Percentiles rank a stretch among this genome's conserved stretches.
Conservation (phyloP, 2,888 invertebrate genomes). For the Willowsia nigromaculata region DNA sequence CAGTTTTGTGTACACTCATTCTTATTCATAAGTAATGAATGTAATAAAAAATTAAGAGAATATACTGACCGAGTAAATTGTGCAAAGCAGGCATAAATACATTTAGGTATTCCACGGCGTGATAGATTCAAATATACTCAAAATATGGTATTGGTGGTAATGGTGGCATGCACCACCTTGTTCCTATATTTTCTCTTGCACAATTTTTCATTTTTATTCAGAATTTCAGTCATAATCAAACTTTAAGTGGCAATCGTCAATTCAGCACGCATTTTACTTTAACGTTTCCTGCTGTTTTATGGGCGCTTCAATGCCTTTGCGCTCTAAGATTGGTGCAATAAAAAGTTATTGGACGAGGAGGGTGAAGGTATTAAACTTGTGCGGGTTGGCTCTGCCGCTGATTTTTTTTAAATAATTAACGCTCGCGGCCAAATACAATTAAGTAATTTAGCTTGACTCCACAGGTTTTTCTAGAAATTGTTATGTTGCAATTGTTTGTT, state of each 20-base stretch:
- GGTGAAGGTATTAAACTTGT: background rate
- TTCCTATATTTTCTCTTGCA: background rate
- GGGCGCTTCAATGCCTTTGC: background rate
- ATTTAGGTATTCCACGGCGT: too few relatives aligned
- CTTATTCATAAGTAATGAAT: background rate
- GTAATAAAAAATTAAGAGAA: background rate
- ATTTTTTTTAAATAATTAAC: conserved; percentile 46
- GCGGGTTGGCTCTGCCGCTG: background rate
- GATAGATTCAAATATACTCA: too few relatives aligned
- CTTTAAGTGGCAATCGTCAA: conserved; percentile 35
- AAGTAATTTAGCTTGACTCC: conserved; percentile 56
- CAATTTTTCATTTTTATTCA: background rate
- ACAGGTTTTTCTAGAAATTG: conserved; percentile 55
- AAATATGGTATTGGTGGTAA: too few relatives aligned
- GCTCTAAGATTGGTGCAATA: background rate
- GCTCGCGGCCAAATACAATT: conserved; percentile 54
- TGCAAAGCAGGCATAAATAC: too few relatives aligned
- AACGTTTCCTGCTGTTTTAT: conserved; percentile 58
- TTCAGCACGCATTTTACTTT: conserved; percentile 43
- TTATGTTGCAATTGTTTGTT: conserved; percentile 31
- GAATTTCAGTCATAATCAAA: background rate
- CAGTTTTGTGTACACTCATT: background rate
- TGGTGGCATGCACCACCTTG: too few relatives aligned
- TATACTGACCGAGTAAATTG: too few relatives aligned
- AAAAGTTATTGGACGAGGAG: too few relatives aligned